phyloP scores from a whole-genome alignment of 2,113 vertebrate species.

The Pelecanoides urinatrix region DNA sequence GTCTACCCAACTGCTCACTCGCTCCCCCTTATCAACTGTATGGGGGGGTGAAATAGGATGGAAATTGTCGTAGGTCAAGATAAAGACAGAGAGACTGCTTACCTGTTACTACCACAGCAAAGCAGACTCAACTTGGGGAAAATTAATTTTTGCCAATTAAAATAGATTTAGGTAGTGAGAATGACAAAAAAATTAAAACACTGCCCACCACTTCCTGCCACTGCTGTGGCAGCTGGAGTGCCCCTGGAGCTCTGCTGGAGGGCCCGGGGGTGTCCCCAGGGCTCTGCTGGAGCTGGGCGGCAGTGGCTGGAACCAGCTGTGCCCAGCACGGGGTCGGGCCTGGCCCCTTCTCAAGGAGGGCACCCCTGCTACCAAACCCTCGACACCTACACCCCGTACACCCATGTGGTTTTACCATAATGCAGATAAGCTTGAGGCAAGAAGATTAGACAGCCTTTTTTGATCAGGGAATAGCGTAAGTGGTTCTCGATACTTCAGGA shows the following conservation, averaged over 20 bases:
- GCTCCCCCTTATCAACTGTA: no score
- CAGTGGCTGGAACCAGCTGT: not conserved
- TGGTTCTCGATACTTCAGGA: not conserved
- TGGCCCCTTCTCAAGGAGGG: not conserved
- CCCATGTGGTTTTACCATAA: fast-evolving
- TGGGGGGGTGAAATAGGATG: not conserved
- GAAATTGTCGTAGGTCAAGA: not conserved
- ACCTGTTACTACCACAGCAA: not conserved
- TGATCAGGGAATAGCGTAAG: not conserved
- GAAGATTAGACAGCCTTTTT: not conserved
- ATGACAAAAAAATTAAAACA: not conserved
- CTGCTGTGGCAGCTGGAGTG: not conserved
- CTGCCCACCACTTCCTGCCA: fast-evolving
- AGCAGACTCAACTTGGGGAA: not conserved
- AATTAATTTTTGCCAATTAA: not conserved
- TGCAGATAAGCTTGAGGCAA: not conserved
- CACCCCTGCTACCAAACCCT: not conserved
- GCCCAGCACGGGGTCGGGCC: fast-evolving
- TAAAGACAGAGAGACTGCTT: not conserved
- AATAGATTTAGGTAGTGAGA: not conserved
- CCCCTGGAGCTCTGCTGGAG: fast-evolving
- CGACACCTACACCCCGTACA: fast-evolving
- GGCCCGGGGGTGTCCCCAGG: fast-evolving
- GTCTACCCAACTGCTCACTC: not conserved
- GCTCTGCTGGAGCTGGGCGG: fast-evolving